Percentiles rank a stretch among this genome's conserved stretches.
These are phyloP conservation scores for Trogon melanurus DNA, from an alignment of 2,113 vertebrate genomes.

Conservation along the genomic window DNA sequence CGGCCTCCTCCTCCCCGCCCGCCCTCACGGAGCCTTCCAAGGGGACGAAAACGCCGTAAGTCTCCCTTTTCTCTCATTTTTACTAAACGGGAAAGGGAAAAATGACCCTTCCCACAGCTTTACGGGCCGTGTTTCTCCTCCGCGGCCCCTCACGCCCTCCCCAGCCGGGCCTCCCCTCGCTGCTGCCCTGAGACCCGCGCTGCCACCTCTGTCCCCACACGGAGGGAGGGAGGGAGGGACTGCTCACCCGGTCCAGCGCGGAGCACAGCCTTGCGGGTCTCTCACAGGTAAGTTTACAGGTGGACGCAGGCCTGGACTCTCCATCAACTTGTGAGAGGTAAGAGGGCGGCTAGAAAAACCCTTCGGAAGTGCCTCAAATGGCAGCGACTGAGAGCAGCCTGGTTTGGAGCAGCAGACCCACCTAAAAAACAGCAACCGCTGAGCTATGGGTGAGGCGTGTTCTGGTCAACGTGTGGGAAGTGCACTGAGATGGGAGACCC, in stretches of 20 bases:
- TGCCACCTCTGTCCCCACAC: no score
- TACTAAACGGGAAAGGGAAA: no score
- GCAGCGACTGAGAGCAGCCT: not conserved
- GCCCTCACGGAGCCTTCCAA: not conserved
- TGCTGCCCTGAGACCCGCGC: fast-evolving
- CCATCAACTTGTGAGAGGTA: not conserved
- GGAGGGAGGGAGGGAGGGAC: not conserved
- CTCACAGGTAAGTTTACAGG: fast-evolving
- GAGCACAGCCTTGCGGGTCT: fast-evolving
- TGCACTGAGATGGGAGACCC: not conserved
- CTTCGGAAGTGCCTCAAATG: not conserved
- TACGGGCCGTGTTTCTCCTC: no score
- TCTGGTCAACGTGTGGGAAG: not conserved
- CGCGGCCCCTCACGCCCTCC: no score
- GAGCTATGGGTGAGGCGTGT: fast-evolving
- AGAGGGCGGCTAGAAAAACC: not conserved
- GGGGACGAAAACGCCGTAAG: no score
- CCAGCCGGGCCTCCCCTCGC: not conserved
- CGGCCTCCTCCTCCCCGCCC: not conserved
- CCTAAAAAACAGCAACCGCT: not conserved
- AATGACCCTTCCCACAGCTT: no score
- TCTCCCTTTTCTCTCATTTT: no score
- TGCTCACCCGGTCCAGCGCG: fast-evolving
- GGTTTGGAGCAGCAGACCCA: not conserved
- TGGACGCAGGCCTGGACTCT: not conserved